Base-by-base conservation (phyloP, 1,140 invertebrate species). In the Drosophila takahashii region DNA sequence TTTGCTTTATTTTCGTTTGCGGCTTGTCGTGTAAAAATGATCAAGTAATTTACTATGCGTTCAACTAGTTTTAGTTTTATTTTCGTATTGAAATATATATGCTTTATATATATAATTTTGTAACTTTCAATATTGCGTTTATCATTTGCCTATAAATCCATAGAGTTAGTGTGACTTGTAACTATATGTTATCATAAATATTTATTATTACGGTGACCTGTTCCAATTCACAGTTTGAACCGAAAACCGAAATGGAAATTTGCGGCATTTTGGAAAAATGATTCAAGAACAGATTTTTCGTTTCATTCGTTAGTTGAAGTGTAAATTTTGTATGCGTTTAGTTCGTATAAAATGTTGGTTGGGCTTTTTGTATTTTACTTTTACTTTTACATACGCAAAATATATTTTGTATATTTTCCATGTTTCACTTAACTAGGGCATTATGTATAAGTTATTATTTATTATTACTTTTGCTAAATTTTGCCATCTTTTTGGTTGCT, bases 371-470 rank as follows among this genome's bases (percentile, higher is more conserved):
- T 59, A 59, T 64, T 58, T 72, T 52, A 61, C 64, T 64, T 58
- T 72, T 52, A 61, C 64, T 77, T 67, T 80, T 80, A 85, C 81
- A 85, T 85, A 85, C 73, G 81, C 81, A 85, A 85, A 85, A 85
- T 85, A 85, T 85, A 85, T 85, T 85, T 85, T 79, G 76, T 85
- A 84, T 84, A 84, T 79, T 72, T 77, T 77, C 59, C 62, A 65
- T 41, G 66, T 60, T 56, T 74, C 71, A 64, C 62, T 77, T 77
- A 77, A 60, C 73, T 77, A 77, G 51, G 59, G 67, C 54, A 69
- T 76, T 77, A 75, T 80, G 50, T 67, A 76, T 84, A 77, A 52
- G 65, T 78, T 65, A 65, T 73, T 75, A 70, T 77, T 75, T 51
- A 47, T 80, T 84, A 81, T 86, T 85, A 66, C 79, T 62, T 85